Evolutionary conservation across 2,113 vertebrate genomes (phyloP), one percentile per base, ranked within the genome.

Genomic region (Pterocles gutturalis): DNA sequence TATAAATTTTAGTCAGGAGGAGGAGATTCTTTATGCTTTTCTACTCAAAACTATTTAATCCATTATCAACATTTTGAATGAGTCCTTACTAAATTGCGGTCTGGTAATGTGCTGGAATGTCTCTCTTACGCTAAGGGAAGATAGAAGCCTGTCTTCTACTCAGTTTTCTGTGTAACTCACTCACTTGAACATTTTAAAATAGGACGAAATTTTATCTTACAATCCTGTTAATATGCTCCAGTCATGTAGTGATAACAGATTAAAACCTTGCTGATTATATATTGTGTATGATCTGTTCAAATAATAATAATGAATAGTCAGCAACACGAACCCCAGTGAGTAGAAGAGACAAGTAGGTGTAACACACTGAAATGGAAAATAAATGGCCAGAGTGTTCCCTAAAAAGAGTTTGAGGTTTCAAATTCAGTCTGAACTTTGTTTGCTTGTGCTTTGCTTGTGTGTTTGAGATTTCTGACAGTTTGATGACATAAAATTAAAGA

Each of bases 1-100:
- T 91, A 98, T 98, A 98, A 98, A 98, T 98, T 97, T 93, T 86
- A 97, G 97, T 97, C 95, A 97, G 96, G 94, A 98, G 92, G 45
- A 96, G 91, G 73, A 96, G 97, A 97, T 97, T 90, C 97, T 86
- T 97, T 95, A 87, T 92, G 92, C 91, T 95, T 88, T 85, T 95
- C 76, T 96, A 78, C 76, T 96, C 72, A 55, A 82, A 95, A 93
- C 72, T 94, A 97, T 96, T 97, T 96, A 97, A 96, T 91, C 91
- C 85, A 90, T 97, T 97, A 98, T 97, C 97, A 97, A 77, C 80
- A 95, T 97, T 97, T 85, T 97, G 94, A 98, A 92, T 90, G 78
- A 97, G 95, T 92, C 76, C 75, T 97, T 86, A 85, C 91, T 96
- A 96, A 97, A 97, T 83, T 94, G 83, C 69, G 77, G 75, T 71